Evolutionary conservation across 2,797 vertebrate genomes (phyloP).

Genomic region (Neopelma chrysocephalum): DNA sequence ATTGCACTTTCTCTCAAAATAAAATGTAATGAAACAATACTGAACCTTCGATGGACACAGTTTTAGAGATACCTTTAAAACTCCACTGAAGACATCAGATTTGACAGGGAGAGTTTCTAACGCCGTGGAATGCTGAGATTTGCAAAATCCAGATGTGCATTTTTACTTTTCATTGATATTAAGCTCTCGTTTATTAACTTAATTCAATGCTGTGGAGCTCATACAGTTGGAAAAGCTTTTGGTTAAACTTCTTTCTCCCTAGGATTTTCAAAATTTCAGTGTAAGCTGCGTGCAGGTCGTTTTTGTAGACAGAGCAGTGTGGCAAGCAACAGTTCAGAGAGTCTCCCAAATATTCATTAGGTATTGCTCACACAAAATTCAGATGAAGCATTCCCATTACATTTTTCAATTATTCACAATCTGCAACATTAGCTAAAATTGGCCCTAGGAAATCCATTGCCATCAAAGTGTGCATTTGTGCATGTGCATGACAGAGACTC

Average conservation of each 20-base stretch:
- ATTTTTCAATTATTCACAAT: constrained; percentile 20
- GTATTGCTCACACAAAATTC: neutral
- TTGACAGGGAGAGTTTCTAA: neutral
- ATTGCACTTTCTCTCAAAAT: neutral
- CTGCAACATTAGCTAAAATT: constrained; percentile 35
- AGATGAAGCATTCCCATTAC: constrained; percentile 30
- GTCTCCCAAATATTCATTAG: neutral
- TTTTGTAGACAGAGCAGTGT: neutral
- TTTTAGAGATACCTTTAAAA: neutral
- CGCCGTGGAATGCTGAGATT: neutral
- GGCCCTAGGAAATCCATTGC: constrained; percentile 2
- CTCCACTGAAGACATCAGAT: neutral
- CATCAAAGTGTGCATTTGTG: neutral
- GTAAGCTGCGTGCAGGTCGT: neutral
- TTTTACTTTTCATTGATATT: neutral
- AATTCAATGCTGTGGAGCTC: neutral
- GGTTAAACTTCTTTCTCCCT: neutral
- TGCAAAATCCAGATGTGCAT: neutral
- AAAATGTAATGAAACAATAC: neutral
- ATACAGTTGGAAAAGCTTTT: neutral
- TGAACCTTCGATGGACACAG: neutral
- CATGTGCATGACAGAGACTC: neutral
- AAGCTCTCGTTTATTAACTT: constrained; percentile 8
- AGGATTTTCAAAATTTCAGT: neutral
- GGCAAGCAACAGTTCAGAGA: neutral